Conservation (phyloP, 2,113 vertebrate genomes). For the Podarcis cretensis region DNA sequence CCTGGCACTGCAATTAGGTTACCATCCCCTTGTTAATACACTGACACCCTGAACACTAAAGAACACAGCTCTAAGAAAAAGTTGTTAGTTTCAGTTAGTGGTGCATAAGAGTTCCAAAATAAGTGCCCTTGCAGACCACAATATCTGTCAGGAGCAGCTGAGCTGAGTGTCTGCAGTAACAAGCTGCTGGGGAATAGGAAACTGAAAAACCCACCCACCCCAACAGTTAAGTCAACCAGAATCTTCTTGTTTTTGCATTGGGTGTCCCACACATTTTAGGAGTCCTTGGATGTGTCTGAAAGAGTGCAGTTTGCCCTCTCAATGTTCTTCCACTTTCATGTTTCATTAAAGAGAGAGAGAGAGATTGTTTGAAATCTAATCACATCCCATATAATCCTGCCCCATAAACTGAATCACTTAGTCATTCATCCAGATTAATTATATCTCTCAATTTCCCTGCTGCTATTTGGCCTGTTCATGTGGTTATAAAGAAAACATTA, state of each 20-base stretch:
- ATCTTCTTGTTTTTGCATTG: neutral
- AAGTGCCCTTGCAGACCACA: too few species aligned
- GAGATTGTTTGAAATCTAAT: slow-evolving; percentile 50
- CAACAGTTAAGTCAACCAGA: neutral
- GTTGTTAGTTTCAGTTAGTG: too few species aligned
- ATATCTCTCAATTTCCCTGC: slow-evolving; percentile 49
- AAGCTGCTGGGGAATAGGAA: too few species aligned
- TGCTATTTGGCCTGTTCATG: slow-evolving; percentile 58
- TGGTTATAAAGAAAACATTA: slow-evolving; percentile 65
- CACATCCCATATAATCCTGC: slow-evolving; percentile 43
- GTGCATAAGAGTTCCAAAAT: too few species aligned
- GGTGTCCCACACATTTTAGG: neutral
- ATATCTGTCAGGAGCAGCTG: too few species aligned
- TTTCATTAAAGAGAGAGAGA: slow-evolving; percentile 24
- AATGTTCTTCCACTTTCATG: neutral
- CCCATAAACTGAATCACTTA: slow-evolving; percentile 41
- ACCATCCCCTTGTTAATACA: too few species aligned
- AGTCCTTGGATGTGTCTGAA: neutral
- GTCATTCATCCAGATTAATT: slow-evolving; percentile 62
- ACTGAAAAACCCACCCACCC: neutral
- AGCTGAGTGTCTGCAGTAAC: too few species aligned
- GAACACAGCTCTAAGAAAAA: too few species aligned
- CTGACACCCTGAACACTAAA: too few species aligned
- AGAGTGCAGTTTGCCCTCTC: neutral
- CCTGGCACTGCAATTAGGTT: too few species aligned